phyloP scores from a whole-genome alignment of 1,140 invertebrate species.

The Drosophila bocqueti region DNA sequence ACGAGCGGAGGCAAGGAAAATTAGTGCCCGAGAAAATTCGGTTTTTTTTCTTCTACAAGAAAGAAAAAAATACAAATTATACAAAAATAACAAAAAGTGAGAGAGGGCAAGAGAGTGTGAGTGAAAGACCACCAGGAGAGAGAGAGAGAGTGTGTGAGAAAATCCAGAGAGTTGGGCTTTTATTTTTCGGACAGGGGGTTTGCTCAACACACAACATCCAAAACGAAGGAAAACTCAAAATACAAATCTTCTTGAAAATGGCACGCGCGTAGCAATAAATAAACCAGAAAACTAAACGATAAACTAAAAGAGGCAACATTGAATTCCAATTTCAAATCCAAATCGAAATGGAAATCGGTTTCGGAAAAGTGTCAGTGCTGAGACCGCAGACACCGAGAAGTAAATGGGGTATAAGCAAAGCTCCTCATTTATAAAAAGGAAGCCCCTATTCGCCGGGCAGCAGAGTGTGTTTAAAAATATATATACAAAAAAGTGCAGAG shows the following conservation, averaged over 20 bases:
- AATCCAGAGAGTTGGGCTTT: conserved; percentile 29
- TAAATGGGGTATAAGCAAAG: conserved; percentile 51
- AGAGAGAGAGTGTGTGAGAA: not conserved
- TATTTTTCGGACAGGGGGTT: conserved; percentile 16
- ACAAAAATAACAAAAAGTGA: conserved; percentile 62
- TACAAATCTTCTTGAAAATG: conserved; percentile 57
- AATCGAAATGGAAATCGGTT: conserved; percentile 21
- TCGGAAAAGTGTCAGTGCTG: conserved; percentile 14
- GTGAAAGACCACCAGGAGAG: conserved; percentile 1
- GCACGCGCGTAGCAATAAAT: conserved; percentile 75
- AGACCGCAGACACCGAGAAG: conserved; percentile 32
- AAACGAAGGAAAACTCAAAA: conserved; percentile 16
- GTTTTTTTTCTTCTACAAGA: conserved; percentile 27
- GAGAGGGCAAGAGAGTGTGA: conserved; percentile 13
- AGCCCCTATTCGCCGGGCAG: conserved; percentile 34
- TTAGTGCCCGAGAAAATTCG: conserved; percentile 47
- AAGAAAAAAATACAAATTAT: conserved; percentile 37
- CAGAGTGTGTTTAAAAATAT: conserved; percentile 58
- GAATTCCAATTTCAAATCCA: not conserved
- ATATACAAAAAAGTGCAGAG: conserved; percentile 34
- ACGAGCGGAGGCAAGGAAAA: conserved; percentile 73
- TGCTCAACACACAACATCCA: conserved; percentile 19
- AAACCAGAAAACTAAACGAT: conserved; percentile 32
- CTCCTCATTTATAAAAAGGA: conserved; percentile 33
- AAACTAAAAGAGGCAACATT: conserved; percentile 2